Conservation (phyloP, 2,888 invertebrate species). For the Gandaritis pyraliata region DNA sequence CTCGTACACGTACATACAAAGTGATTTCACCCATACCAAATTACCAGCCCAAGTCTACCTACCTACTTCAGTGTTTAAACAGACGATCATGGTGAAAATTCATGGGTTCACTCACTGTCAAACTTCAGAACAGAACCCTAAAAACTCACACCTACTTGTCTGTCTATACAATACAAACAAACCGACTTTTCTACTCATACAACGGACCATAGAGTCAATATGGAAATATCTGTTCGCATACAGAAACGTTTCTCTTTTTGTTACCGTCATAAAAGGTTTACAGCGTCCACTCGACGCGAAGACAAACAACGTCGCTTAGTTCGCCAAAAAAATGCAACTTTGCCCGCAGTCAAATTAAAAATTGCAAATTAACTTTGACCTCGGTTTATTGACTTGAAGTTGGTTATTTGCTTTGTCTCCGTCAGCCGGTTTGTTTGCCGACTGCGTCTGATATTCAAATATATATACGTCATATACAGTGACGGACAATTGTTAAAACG, state of each 20-base stretch:
- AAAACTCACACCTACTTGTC: neutral
- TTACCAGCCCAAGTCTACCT: no score
- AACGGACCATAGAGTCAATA: neutral
- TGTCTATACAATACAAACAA: conserved; percentile 1
- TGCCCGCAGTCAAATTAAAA: conserved; percentile 19
- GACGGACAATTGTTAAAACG: neutral
- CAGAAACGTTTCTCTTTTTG: neutral
- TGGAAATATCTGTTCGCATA: neutral
- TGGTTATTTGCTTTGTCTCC: conserved; percentile 22
- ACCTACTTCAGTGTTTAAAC: neutral
- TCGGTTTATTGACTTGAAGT: conserved; percentile 13
- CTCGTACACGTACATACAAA: no score
- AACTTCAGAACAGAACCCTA: neutral
- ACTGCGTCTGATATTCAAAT: conserved; percentile 1
- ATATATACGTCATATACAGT: no score
- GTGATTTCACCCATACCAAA: no score
- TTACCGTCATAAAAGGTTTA: neutral
- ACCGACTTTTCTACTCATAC: neutral
- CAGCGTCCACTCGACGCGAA: neutral
- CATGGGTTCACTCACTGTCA: neutral
- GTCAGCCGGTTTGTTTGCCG: neutral
- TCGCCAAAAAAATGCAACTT: conserved; percentile 7
- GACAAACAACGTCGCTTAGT: neutral
- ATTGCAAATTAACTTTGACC: conserved; percentile 18
- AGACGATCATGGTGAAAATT: no score